Percentiles rank a stretch among this genome's conserved stretches.
phyloP scores from a whole-genome alignment of 2,888 invertebrate species.

The Lasius fuliginosus region DNA sequence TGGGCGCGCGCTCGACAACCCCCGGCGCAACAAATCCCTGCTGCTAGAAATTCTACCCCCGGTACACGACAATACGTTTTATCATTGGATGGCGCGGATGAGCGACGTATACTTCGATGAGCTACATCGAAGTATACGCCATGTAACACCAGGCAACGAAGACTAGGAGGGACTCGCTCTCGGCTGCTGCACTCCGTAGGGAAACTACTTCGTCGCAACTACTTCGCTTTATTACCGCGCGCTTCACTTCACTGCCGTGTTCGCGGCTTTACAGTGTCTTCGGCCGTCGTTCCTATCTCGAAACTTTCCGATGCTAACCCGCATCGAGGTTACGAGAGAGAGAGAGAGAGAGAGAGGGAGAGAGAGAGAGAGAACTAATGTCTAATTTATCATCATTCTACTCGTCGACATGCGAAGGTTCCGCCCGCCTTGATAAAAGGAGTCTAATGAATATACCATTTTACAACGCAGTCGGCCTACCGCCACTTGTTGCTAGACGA shows the following conservation, averaged over 20 bases:
- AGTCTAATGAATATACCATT: constrained; percentile 65
- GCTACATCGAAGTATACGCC: no score
- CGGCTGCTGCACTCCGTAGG: constrained; percentile 38
- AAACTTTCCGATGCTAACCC: constrained; percentile 62
- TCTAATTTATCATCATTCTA: constrained; percentile 69
- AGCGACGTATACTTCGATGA: constrained; percentile 5
- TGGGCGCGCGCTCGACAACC: constrained; percentile 35
- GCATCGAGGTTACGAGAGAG: constrained; percentile 37
- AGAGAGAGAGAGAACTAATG: constrained; percentile 34
- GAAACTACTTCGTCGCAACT: constrained; percentile 70
- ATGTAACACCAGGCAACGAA: background rate
- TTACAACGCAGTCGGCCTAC: constrained; percentile 54
- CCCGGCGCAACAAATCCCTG: constrained; percentile 42
- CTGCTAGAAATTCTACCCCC: constrained; percentile 30
- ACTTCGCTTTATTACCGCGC: constrained; percentile 71
- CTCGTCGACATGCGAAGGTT: constrained; percentile 15
- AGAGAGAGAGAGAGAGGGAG: no score
- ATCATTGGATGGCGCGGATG: constrained; percentile 49
- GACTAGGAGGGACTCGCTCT: constrained; percentile 11
- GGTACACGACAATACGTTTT: constrained; percentile 50
- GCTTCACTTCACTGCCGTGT: constrained; percentile 68
- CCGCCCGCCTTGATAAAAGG: constrained; percentile 52
- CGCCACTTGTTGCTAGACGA: constrained; percentile 74
- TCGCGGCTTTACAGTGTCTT: constrained; percentile 65
- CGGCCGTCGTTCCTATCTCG: constrained; percentile 48